Percentiles rank a stretch among this genome's conserved stretches.
These are phyloP conservation scores for Eugnorisma glareosa DNA, from an alignment of 2,888 invertebrate genomes.

Conservation along the genomic window DNA sequence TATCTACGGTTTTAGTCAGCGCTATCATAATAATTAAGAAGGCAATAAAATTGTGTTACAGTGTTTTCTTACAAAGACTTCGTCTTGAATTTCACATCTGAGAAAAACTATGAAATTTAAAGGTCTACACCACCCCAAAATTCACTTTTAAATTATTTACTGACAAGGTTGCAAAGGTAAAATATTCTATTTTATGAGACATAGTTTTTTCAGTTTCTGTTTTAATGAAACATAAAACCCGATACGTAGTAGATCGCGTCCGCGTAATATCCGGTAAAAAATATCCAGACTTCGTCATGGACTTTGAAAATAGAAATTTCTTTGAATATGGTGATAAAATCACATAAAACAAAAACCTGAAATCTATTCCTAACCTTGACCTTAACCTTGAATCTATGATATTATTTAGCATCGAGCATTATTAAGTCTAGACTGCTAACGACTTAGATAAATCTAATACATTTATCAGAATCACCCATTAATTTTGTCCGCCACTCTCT, in stretches of 20 bases:
- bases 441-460: conserved; percentile 18
- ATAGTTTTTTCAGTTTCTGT: not conserved
- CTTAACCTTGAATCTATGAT: not conserved
- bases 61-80: not conserved
- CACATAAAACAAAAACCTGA: not conserved
- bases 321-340: not conserved
- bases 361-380: too few relatives aligned
- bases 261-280: not conserved
- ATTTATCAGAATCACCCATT: conserved; percentile 1
- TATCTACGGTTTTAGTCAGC: conserved; percentile 34
- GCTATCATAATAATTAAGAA: conserved; percentile 28
- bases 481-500: conserved; percentile 56
- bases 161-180: not conserved
- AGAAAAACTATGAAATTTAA: not conserved
- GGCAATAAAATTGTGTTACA: not conserved
- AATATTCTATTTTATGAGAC: not conserved
- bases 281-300: not conserved
- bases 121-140: rapidly evolving
- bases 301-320: not conserved
- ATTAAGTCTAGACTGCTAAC: conserved; percentile 4
- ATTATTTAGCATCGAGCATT: not conserved
- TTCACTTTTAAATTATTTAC: not conserved
- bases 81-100: not conserved
- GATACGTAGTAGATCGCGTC: not conserved
- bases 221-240: not conserved